Conservation (phyloP, 2,797 vertebrate genomes). For the Pogonophryne albipinna region DNA sequence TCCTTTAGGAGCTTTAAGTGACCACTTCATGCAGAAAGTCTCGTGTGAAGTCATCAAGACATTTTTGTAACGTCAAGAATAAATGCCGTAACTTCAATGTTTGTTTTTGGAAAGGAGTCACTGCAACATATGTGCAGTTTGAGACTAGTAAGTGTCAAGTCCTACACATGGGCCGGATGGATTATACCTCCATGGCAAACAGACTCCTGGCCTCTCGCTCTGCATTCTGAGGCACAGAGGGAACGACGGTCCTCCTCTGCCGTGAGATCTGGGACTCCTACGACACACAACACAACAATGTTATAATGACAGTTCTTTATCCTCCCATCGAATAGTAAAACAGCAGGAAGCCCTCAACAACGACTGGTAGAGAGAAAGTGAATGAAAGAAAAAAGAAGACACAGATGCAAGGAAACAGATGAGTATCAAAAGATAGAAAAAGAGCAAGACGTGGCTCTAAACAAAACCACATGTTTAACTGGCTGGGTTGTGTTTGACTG, state of each 20-base stretch:
- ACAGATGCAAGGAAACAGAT: conserved; percentile 20
- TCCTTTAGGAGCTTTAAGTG: conserved; percentile 32
- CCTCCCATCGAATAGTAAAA: not conserved
- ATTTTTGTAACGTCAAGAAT: not conserved
- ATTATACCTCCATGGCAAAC: conserved; percentile 94
- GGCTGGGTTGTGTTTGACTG: conserved; percentile 12
- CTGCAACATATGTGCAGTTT: not conserved
- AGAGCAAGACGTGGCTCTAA: conserved; percentile 30
- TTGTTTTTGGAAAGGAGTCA: conserved; percentile 7
- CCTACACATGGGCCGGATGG: not conserved
- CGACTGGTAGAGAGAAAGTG: conserved; percentile 2
- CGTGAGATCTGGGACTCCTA: conserved; percentile 91
- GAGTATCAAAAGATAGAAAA: conserved; percentile 5
- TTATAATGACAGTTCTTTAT: conserved; percentile 8
- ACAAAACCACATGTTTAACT: conserved; percentile 67
- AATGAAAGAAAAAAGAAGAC: conserved; percentile 5
- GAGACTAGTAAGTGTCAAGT: not conserved
- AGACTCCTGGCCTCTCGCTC: conserved; percentile 92
- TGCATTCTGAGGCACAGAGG: conserved; percentile 94
- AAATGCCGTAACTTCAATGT: not conserved
- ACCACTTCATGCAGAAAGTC: not conserved
- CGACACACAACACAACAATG: not conserved
- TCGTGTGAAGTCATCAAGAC: conserved; percentile 6
- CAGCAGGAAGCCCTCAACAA: conserved; percentile 2
- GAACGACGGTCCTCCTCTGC: conserved; percentile 90